Evolutionary conservation across 2,888 invertebrate genomes (phyloP).

Genomic region (Tortricodes alternella): DNA sequence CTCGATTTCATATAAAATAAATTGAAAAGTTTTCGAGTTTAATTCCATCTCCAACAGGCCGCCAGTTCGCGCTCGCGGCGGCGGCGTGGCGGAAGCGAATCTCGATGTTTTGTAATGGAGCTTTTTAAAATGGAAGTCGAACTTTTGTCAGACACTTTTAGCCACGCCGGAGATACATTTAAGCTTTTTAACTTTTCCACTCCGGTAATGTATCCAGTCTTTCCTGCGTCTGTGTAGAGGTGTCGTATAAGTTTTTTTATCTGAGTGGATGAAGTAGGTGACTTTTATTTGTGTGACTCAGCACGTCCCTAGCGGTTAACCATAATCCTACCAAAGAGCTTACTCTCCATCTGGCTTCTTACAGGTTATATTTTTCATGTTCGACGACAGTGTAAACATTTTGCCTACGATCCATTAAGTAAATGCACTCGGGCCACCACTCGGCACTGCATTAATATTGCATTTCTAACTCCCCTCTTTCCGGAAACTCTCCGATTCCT

Average conservation of each 20-base stretch:
- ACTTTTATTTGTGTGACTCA: conserved; percentile 67
- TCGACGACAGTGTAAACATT: conserved; percentile 72
- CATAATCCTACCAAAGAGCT: conserved; percentile 71
- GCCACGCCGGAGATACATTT: conserved; percentile 82
- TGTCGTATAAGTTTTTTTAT: conserved; percentile 72
- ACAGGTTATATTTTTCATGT: conserved; percentile 60
- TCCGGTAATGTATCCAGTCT: conserved; percentile 81
- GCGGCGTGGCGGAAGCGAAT: conserved; percentile 78
- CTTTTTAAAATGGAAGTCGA: conserved; percentile 83
- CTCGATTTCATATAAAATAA: conserved; percentile 74
- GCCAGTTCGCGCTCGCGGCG: conserved; percentile 65
- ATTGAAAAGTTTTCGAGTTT: conserved; percentile 77
- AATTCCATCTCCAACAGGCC: conserved; percentile 70
- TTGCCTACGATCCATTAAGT: conserved; percentile 79
- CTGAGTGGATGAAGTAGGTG: conserved; percentile 60
- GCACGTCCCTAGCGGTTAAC: conserved; percentile 56
- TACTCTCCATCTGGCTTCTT: conserved; percentile 56
- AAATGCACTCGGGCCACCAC: conserved; percentile 76
- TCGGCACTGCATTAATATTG: conserved; percentile 84
- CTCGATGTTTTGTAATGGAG: conserved; percentile 83
- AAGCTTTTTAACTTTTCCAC: conserved; percentile 83
- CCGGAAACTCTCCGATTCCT: conserved; percentile 43
- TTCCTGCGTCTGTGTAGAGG: conserved; percentile 69
- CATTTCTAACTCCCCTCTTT: conserved; percentile 76
- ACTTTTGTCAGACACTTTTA: conserved; percentile 83